Conservation (phyloP, 2,113 vertebrate species). For the Solenodon paradoxus region DNA sequence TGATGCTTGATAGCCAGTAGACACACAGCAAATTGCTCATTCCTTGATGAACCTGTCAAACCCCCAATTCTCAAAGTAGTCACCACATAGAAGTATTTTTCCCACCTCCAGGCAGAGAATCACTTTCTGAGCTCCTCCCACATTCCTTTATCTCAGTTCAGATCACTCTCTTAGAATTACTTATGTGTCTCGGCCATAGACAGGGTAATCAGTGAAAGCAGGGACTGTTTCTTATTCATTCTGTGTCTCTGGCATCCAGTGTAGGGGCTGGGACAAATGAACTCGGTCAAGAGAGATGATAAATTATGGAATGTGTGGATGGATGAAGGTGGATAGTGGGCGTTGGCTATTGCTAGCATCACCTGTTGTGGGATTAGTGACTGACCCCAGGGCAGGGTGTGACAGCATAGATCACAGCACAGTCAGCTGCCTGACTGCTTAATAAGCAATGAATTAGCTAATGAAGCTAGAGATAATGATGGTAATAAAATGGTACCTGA, state of each 20-base stretch:
- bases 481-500: constrained; percentile 43
- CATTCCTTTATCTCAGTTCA: not conserved
- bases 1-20: too few relatives aligned
- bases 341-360: not conserved
- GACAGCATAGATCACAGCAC: not conserved
- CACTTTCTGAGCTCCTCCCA: not conserved
- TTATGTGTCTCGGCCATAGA: not conserved
- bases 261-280: not conserved
- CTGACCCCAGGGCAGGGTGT: not conserved
- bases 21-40: not conserved
- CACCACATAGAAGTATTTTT: not conserved
- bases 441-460: constrained; percentile 9
- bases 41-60: not conserved
- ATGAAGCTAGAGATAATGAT: constrained; percentile 14
- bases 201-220: not conserved
- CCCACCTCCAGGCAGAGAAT: not conserved
- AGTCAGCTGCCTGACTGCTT: not conserved
- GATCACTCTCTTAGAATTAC: not conserved
- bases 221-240: not conserved
- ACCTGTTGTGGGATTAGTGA: not conserved
- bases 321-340: not conserved
- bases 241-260: not conserved
- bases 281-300: not conserved
- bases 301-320: not conserved
- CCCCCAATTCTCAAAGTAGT: not conserved